phyloP scores from a whole-genome alignment of 2,113 vertebrate species.

The Rhinopithecus roxellana region DNA sequence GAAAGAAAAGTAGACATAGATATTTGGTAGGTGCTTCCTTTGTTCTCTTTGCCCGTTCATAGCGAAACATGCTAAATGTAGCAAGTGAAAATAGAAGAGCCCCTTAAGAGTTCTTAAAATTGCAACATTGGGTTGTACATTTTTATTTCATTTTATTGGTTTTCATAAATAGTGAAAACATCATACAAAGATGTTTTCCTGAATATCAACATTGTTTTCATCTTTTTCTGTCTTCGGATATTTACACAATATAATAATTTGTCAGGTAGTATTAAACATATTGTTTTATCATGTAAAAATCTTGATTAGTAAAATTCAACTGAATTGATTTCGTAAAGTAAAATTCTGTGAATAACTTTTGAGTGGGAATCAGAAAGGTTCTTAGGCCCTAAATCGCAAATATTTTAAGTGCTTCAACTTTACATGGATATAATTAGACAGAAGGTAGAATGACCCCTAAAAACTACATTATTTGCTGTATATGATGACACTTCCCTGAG shows the following conservation, averaged over 20 bases:
- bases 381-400: not conserved
- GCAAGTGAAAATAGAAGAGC: not conserved
- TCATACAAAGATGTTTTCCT: not conserved
- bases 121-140: not conserved
- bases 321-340: not conserved
- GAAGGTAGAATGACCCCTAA: not conserved
- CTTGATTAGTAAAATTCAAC: conserved; percentile 2
- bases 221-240: not conserved
- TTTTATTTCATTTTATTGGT: not conserved
- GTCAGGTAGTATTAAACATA: not conserved
- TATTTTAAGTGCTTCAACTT: not conserved
- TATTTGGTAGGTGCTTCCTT: not conserved
- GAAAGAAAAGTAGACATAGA: not conserved
- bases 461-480: not conserved
- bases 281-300: not conserved
- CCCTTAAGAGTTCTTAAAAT: not conserved
- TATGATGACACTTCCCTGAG: not conserved
- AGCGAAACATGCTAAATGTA: not conserved
- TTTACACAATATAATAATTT: not conserved
- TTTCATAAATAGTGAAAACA: not conserved
- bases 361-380: not conserved
- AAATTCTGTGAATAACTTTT: not conserved
- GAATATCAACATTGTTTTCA: not conserved
- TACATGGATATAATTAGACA: not conserved
- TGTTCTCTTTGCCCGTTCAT: not conserved